These are phyloP conservation scores for Pycnomerus fuliginosus DNA, from an alignment of 2,888 invertebrate species.

Conservation along the genomic window DNA sequence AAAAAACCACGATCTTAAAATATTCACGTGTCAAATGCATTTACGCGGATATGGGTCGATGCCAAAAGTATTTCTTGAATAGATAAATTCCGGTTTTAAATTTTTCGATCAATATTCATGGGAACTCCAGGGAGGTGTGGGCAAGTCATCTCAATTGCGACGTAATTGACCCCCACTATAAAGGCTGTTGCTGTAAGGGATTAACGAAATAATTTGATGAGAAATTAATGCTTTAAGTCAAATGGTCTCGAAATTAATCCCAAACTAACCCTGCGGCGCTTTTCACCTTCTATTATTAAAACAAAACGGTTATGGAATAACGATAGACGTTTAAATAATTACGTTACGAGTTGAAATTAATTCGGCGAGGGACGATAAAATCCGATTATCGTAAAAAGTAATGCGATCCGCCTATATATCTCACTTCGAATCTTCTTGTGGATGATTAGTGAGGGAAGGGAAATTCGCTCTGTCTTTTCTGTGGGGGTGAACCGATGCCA, in stretches of 20 bases:
- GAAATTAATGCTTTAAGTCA: constrained; percentile 22
- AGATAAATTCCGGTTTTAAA: too few relatives aligned
- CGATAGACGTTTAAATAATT: constrained; percentile 29
- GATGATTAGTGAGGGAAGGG: constrained; percentile 41
- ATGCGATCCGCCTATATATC: constrained; percentile 39
- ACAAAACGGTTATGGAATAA: constrained; percentile 24
- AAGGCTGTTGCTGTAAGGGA: constrained; percentile 9
- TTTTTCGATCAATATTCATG: too few relatives aligned
- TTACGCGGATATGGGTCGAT: too few relatives aligned
- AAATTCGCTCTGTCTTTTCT: constrained; percentile 10
- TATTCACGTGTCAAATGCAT: too few relatives aligned
- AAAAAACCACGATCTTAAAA: too few relatives aligned
- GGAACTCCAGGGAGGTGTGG: too few relatives aligned
- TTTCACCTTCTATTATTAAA: constrained; percentile 22
- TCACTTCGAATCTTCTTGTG: constrained; percentile 36
- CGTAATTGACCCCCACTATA: background rate
- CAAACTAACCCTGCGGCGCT: constrained; percentile 12
- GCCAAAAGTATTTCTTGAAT: too few relatives aligned
- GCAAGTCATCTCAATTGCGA: too few relatives aligned
- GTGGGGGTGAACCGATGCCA: constrained; percentile 26
- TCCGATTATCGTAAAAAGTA: constrained; percentile 43
- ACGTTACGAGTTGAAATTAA: constrained; percentile 38
- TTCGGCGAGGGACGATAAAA: constrained; percentile 35
- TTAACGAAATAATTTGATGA: constrained; percentile 21
- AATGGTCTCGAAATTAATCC: constrained; percentile 21